Base-by-base conservation (phyloP, 92 coral and sea anemone genomes). In the Blastomussa wellsi region DNA sequence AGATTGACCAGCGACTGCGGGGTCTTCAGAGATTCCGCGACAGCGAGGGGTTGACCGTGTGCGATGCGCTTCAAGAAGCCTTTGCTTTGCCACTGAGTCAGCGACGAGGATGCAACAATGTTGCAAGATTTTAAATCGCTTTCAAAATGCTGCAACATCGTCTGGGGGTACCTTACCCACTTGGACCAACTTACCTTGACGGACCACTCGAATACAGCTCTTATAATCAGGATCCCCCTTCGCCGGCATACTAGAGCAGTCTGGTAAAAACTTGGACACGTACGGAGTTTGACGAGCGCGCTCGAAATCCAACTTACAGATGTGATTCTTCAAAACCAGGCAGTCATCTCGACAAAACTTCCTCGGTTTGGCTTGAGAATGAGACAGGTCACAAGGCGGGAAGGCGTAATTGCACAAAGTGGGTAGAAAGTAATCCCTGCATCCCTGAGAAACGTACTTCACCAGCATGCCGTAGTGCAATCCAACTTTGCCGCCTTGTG, bases 301-400 rank as follows among this genome's bases (percentile, higher is more conserved):
- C 4, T 53, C 38, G 38, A 92, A 94, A 74, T 94, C 98, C 24
- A 16, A 0, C 68, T 70, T 88, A 65, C 98, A 94, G 7, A 88
- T 53, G 53, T 86, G 79, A 22, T 83, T 88, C 86, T 94, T 89
- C 31, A 94, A 47, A 20, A 78, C 82, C 31, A 86, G 52, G 80
- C 98, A 94, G 75, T 94, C 98, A 35, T 92, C 98, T 60, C 72
- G 93, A 37, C 98, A 94, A 32, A 94, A 88, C 85, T 71, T 67
- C 77, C 87, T 84, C 44, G 93, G 92, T 59, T 83, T 88, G 0
- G 98, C 91, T 64, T 71, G 71, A 16, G 87, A 78, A 12, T 89
- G 88, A 14, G 88, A 26, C 72, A 5, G 33, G 79, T 90, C 95
- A 44, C 98, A 94, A 0, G 95, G 98, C 31, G 98, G 95, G 77